A percentile compares a stretch with the other conserved stretches of the same genome.
phyloP scores from a whole-genome alignment of 2,797 vertebrate species.

The Ispidina lecontei region DNA sequence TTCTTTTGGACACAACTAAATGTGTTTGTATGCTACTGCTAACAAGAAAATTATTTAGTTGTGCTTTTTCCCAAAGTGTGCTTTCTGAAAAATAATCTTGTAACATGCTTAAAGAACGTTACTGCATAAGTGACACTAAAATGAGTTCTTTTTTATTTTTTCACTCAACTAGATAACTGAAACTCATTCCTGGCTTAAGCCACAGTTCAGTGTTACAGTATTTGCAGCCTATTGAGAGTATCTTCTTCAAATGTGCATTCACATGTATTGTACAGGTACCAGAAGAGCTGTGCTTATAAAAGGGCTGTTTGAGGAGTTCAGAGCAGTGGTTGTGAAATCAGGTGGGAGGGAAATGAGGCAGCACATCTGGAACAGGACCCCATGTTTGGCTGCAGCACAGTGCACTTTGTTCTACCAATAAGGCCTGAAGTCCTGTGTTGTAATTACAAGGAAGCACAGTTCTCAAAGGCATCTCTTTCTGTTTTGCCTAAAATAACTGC shows the following conservation, averaged over 20 bases:
- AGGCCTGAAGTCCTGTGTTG: neutral
- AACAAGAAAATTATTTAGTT: neutral
- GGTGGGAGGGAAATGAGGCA: neutral
- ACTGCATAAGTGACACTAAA: neutral
- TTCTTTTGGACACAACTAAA: neutral
- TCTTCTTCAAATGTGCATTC: neutral
- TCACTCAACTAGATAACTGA: neutral
- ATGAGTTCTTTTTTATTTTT: neutral
- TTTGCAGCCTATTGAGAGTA: neutral
- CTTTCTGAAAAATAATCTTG: neutral
- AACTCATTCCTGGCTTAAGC: neutral
- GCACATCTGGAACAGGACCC: neutral
- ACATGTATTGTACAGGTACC: neutral
- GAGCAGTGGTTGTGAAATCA: neutral
- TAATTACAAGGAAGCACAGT: neutral
- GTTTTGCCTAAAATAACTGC: neutral
- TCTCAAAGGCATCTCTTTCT: neutral
- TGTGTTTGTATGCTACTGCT: neutral
- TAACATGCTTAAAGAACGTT: neutral
- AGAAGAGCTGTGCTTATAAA: too few species aligned
- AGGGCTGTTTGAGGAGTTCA: neutral
- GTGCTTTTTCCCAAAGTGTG: neutral
- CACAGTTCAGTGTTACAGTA: neutral
- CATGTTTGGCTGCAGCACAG: neutral
- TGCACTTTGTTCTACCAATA: neutral